Evolutionary conservation across 1,140 invertebrate species (phyloP).

Genomic region (Nautilus pompilius): DNA sequence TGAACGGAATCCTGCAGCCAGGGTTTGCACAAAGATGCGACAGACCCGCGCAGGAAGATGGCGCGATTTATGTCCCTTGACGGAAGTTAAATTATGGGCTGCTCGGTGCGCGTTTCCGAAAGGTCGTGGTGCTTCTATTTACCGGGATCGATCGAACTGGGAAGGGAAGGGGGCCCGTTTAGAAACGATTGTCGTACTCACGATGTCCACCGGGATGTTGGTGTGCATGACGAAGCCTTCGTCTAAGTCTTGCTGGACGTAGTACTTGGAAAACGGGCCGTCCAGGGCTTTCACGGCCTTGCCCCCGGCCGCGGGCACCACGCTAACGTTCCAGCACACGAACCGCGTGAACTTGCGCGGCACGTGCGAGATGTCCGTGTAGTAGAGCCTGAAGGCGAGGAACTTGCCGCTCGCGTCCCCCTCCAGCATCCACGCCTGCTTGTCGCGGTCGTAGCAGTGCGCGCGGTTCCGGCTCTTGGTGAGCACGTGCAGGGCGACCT

Average conservation of each 20-base stretch:
- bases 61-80: no score
- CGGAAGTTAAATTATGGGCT: no score
- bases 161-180: background rate
- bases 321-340: slow-evolving; percentile 69
- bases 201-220: slow-evolving; percentile 73
- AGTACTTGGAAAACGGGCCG: slow-evolving; percentile 78
- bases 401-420: slow-evolving; percentile 77
- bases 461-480: slow-evolving; percentile 49
- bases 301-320: slow-evolving; percentile 29
- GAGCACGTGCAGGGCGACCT: slow-evolving; percentile 61
- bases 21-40: no score
- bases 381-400: slow-evolving; percentile 68
- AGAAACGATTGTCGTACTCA: slow-evolving; percentile 46
- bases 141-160: no score
- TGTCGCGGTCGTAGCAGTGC: slow-evolving; percentile 80
- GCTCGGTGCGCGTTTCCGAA: no score
- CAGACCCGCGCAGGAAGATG: no score
- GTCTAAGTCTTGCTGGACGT: slow-evolving; percentile 77
- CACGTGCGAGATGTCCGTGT: slow-evolving; percentile 81
- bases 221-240: slow-evolving; percentile 60
- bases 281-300: slow-evolving; percentile 64
- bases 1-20: no score
- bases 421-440: slow-evolving; percentile 78
- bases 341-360: slow-evolving; percentile 75
- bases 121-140: no score